Conservation (phyloP, 2,113 vertebrate genomes). For the Pelecanoides urinatrix region DNA sequence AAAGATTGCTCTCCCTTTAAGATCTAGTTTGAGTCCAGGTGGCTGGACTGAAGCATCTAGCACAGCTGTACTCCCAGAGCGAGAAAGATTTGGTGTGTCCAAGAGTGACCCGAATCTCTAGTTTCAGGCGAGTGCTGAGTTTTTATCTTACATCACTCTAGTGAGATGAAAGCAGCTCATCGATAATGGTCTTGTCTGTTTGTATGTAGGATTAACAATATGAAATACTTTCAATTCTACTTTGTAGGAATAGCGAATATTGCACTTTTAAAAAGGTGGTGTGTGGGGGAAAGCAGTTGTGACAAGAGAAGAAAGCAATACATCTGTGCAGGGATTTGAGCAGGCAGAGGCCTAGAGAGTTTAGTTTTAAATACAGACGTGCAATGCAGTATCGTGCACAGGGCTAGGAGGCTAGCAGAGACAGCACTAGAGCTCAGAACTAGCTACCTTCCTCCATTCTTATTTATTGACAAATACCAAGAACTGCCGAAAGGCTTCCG, state of each 20-base stretch:
- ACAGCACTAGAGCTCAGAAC: not conserved
- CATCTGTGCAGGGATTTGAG: not conserved
- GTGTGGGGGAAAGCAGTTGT: not conserved
- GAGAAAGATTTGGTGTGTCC: not conserved
- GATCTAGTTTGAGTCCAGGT: slow-evolving; percentile 17
- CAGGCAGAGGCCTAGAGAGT: not conserved
- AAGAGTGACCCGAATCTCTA: not conserved
- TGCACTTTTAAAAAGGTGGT: not conserved
- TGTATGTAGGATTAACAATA: not conserved
- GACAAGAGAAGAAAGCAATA: not conserved
- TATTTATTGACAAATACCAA: not conserved
- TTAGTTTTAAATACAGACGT: not conserved
- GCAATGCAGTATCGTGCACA: not conserved
- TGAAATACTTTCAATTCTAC: not conserved
- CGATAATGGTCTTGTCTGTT: not conserved
- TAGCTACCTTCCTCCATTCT: not conserved
- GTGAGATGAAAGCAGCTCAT: not conserved
- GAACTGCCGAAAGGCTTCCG: not conserved
- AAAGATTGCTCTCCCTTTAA: not conserved
- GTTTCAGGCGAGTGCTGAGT: not conserved
- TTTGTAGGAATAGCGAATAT: not conserved
- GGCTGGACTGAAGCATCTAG: not conserved
- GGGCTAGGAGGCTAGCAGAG: not conserved
- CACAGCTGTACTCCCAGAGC: slow-evolving; percentile 42
- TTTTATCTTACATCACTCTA: not conserved